A percentile compares a stretch with the other conserved stretches of the same genome.
These are phyloP conservation scores for Drosophila kepulauana DNA, from an alignment of 1,140 invertebrate species.

Conservation along the genomic window DNA sequence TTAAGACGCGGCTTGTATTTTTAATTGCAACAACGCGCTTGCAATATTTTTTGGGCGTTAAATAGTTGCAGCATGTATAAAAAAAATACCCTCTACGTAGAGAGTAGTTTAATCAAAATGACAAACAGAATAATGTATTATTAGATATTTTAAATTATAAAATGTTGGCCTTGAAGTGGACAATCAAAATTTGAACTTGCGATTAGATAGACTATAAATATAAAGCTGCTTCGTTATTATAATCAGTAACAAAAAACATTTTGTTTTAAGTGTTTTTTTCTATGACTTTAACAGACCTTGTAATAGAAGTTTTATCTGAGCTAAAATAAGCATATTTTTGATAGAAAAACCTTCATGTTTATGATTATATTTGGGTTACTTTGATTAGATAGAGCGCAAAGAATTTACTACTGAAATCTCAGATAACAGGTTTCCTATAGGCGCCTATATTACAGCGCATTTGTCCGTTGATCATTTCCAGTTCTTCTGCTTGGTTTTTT, in stretches of 20 bases:
- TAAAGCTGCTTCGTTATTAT: not conserved
- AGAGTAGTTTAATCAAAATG: no score
- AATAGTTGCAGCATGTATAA: constrained; percentile 26
- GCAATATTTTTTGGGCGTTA: constrained; percentile 50
- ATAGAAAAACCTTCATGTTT: constrained; percentile 4
- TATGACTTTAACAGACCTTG: constrained; percentile 4
- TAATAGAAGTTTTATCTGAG: not conserved
- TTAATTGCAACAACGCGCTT: constrained; percentile 64
- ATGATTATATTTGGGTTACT: not conserved
- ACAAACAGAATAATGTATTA: no score
- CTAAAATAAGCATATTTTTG: constrained; percentile 4
- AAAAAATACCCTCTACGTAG: constrained; percentile 13
- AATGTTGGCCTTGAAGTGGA: no score
- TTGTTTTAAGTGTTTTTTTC: not conserved
- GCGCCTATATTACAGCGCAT: constrained; percentile 16
- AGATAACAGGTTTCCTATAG: constrained; percentile 8
- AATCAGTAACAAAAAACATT: not conserved
- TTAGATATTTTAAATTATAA: no score
- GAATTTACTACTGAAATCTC: constrained; percentile 7
- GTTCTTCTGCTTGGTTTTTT: constrained; percentile 3
- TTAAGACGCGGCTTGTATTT: constrained; percentile 56
- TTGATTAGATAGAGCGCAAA: constrained; percentile 24
- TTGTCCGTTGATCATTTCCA: constrained; percentile 3
- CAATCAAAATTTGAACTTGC: no score
- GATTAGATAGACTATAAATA: no score